Percentiles rank a stretch among this genome's conserved stretches.
Evolutionary conservation across 2,113 vertebrate species (phyloP).

Genomic region (Seriola aureovittata): DNA sequence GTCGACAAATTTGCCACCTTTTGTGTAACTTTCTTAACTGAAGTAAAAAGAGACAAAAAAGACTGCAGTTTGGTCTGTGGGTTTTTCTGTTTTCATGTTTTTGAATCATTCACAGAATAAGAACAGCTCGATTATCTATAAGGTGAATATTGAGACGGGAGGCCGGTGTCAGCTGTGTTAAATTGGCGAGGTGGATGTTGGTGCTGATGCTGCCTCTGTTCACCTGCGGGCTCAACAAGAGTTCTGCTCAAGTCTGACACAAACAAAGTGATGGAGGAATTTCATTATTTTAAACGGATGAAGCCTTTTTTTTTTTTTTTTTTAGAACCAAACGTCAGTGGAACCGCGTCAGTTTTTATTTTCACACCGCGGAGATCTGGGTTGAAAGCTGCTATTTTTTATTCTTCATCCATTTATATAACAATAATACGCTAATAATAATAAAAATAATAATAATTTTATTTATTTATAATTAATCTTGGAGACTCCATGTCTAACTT

Average conservation of each 20-base stretch:
- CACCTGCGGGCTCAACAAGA: neutral
- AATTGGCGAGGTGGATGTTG: conserved; percentile 17
- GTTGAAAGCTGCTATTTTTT: no score
- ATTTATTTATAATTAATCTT: no score
- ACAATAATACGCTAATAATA: no score
- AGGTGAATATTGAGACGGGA: neutral
- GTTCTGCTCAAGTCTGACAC: neutral
- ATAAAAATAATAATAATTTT: no score
- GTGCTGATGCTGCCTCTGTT: conserved; percentile 31
- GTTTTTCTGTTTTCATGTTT: conserved; percentile 85
- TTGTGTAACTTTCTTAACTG: conserved; percentile 96
- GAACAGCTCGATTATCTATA: neutral
- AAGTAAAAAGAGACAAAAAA: conserved; percentile 88
- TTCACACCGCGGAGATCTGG: no score
- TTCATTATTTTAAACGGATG: no score
- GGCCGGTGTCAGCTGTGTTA: conserved; percentile 25
- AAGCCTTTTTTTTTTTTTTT: no score
- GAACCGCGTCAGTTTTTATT: no score
- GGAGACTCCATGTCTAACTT: no score
- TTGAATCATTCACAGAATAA: neutral
- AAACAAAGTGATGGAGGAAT: neutral
- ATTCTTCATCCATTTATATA: no score
- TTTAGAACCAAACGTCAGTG: no score
- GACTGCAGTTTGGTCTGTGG: conserved; percentile 88
- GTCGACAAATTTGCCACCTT: conserved; percentile 96